Evolutionary conservation across 2,888 invertebrate species (phyloP).

Genomic region (Eupithecia inturbata): DNA sequence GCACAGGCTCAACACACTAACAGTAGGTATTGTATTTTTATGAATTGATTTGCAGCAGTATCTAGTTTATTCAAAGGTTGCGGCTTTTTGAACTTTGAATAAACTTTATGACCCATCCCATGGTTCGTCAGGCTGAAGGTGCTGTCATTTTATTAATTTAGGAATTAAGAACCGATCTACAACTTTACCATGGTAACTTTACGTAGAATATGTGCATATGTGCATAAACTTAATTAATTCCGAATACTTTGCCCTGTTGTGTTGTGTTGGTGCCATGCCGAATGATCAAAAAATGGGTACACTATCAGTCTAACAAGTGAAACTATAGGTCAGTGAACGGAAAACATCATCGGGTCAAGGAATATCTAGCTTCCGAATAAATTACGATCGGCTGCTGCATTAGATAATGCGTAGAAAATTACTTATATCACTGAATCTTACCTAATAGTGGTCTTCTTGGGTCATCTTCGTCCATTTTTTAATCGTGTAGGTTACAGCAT

Average conservation of each 20-base stretch:
- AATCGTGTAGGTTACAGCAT: background rate
- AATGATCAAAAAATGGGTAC: background rate
- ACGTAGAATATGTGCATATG: background rate
- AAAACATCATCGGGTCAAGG: conserved; percentile 15
- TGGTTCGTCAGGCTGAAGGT: background rate
- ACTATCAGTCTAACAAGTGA: background rate
- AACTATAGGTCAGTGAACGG: conserved; percentile 10
- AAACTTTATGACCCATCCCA: background rate
- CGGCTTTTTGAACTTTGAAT: background rate
- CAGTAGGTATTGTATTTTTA: background rate
- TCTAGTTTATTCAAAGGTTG: background rate
- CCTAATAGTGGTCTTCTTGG: conserved; percentile 59
- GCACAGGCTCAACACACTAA: background rate
- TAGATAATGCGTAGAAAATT: background rate
- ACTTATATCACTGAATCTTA: conserved; percentile 42
- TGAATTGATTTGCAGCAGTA: background rate
- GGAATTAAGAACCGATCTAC: background rate
- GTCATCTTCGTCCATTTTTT: conserved; percentile 58
- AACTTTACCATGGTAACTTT: background rate
- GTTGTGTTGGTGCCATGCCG: background rate
- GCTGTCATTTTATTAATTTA: background rate
- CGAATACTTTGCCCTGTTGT: background rate
- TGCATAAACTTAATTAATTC: background rate
- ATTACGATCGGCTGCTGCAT: background rate
- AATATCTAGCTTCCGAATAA: conserved; percentile 10